Conservation (phyloP, 2,797 vertebrate genomes). For the Acestrorhynchus altus region DNA sequence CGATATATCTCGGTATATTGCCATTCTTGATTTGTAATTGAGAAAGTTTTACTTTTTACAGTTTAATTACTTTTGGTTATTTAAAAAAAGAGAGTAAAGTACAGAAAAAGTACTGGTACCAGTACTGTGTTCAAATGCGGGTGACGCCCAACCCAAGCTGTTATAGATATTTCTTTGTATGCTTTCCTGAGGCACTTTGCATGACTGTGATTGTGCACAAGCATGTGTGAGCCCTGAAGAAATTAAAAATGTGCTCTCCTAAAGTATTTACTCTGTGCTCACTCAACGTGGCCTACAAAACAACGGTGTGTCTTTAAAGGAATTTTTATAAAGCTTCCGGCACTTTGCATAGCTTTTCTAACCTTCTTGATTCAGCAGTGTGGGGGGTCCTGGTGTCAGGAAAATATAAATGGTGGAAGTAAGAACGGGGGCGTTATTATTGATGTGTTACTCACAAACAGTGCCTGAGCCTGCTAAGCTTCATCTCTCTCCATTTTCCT, state of each 20-base stretch:
- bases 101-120: too few species aligned
- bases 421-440: conserved; percentile 32
- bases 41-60: too few species aligned
- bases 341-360: background rate
- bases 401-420: conserved; percentile 22
- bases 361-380: conserved; percentile 32
- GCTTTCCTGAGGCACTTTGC: background rate
- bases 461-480: background rate
- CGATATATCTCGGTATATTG: too few species aligned
- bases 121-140: too few species aligned
- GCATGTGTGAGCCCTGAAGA: background rate
- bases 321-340: background rate
- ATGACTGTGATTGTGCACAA: too few species aligned
- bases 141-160: too few species aligned
- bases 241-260: background rate
- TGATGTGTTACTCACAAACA: conserved; percentile 47
- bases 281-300: background rate
- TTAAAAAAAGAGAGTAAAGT: too few species aligned
- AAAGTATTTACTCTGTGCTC: background rate
- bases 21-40: too few species aligned
- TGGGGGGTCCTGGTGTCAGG: conserved; percentile 28
- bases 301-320: background rate
- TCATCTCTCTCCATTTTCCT: background rate
- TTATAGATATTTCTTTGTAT: background rate
- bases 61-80: too few species aligned